Conservation (phyloP, 2,888 invertebrate species). For the Hedychridium roseum region DNA sequence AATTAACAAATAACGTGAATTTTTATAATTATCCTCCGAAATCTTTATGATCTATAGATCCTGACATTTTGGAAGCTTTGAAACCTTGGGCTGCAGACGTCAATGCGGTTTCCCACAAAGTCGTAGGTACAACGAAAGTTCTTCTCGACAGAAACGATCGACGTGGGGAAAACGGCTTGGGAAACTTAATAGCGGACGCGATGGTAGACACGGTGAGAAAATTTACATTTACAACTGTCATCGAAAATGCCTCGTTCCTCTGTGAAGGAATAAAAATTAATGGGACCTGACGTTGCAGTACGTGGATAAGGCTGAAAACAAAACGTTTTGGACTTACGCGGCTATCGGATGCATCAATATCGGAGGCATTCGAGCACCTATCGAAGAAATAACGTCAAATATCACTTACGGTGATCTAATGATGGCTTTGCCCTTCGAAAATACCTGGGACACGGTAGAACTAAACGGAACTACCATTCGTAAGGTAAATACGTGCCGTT, state of each 20-base stretch:
- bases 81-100: slow-evolving; percentile 70
- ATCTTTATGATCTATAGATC: slow-evolving; percentile 66
- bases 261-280: no score
- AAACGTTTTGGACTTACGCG: slow-evolving; percentile 71
- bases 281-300: slow-evolving; percentile 65
- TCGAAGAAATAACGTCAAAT: slow-evolving; percentile 61
- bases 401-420: slow-evolving; percentile 76
- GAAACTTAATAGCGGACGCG: slow-evolving; percentile 77
- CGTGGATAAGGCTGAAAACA: slow-evolving; percentile 62
- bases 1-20: no score
- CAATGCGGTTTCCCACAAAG: slow-evolving; percentile 66
- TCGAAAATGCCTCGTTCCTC: background rate
- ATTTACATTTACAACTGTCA: background rate
- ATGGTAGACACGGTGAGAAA: slow-evolving; percentile 69
- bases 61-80: slow-evolving; percentile 69
- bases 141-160: slow-evolving; percentile 69
- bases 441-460: slow-evolving; percentile 76
- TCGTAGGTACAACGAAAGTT: slow-evolving; percentile 71
- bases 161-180: slow-evolving; percentile 76
- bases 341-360: slow-evolving; percentile 74
- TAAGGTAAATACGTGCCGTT: slow-evolving; percentile 52
- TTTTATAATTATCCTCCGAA: no score
- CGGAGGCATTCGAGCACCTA: slow-evolving; percentile 76
- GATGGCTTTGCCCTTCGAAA: slow-evolving; percentile 79
- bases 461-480: slow-evolving; percentile 72